Base-by-base conservation (phyloP, 2,797 vertebrate genomes). In the Novumbra hubbsi region DNA sequence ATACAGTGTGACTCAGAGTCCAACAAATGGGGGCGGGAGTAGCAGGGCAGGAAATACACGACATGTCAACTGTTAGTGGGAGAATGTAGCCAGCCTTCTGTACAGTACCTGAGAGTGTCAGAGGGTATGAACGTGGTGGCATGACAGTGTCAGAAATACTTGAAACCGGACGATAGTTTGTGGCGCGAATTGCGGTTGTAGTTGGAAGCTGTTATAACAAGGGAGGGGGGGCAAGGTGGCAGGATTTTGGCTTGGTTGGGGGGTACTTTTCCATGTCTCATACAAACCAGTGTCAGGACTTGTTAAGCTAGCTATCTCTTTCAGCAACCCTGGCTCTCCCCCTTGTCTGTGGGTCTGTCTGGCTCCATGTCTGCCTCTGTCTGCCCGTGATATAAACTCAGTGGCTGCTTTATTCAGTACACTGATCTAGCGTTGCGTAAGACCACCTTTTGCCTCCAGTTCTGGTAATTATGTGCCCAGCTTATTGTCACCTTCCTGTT, bases 341-440 rank as follows among this genome's bases (percentile, higher is more conserved):
- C 0, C 11, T 48, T 68, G 12, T 41, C 34, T 65, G 24, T 68
- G 21, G 27, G 7, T 60, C 57, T 67, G 11, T 48, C 4, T 24
- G n/a, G 24, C 34, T 67, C 12, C 64, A 19, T 55, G 32, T 80
- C 74, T 65, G n/a, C 38, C 30, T 21, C 28, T 72, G 65, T 62
- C 28, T 75, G 57, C n/a, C 30, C 34, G 19, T 68, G 34, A 38
- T 38, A 38, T 38, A 38, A 38, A 38, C 30, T 24, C 45, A 16
- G 4, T 69, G 5, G 21, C 45, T 68, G 5, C 2, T 38, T 7
- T 38, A 38, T 38, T 38, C 5, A 7, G 34, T 3, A 38, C 34
- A 38, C 34, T 7, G 4, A 38, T 38, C 34, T 38, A 38, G 34
- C 8, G 8, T 38, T 38, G 34, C 5, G 34, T 38, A 38, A 38